Evolutionary conservation across 2,888 invertebrate species (phyloP), one percentile per base, ranked within the genome.

Genomic region (Argynnis bischoffii): DNA sequence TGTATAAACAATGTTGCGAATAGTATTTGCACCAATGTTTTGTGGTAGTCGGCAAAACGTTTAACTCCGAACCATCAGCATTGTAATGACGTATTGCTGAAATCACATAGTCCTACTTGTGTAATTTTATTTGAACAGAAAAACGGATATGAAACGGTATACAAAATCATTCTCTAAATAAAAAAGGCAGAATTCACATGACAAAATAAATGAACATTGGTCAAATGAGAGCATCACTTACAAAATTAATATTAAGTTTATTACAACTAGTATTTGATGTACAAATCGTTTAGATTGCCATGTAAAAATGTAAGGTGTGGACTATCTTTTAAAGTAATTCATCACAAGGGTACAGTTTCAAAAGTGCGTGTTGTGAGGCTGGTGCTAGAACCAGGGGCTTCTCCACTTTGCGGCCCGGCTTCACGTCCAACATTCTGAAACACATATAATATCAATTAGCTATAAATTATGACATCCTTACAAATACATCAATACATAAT

Each of bases 361-460:
- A 88, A 90, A 72, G 88, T 85, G 76, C 91, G 88, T 6, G 85
- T 81, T 69, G 89, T 83, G 70, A 92, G 83, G 78, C 89, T 92
- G 71, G 92, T 93, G 81, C 93, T 93, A 70, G 95, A 94, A 55
- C 94, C 95, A 0, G 94, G 93, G n/a, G 94, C 94, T 79, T 94
- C 94, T 55, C 94, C 94, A 69, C 94, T 90, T 75, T 94, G 94
- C 53, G 93, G 93, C 14, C 94, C 94, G 69, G 93, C 90, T 78
- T 94, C 94, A 57, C 94, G 90, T 14, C 91, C 90, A 67, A 87
- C 80, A 84, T 92, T 93, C 93, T 93, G 85, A 66, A 78, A 76
- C 4, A n/a, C 16, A 48, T 57, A 26, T 31, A 68, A 46, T 8
- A 50, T 56, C 31, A n/a, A 69, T 46, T 26, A 21, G 8, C 26